Percentiles rank a stretch among this genome's conserved stretches.
These are phyloP conservation scores for Lagopus muta DNA, from an alignment of 2,113 vertebrate genomes.

Conservation along the genomic window DNA sequence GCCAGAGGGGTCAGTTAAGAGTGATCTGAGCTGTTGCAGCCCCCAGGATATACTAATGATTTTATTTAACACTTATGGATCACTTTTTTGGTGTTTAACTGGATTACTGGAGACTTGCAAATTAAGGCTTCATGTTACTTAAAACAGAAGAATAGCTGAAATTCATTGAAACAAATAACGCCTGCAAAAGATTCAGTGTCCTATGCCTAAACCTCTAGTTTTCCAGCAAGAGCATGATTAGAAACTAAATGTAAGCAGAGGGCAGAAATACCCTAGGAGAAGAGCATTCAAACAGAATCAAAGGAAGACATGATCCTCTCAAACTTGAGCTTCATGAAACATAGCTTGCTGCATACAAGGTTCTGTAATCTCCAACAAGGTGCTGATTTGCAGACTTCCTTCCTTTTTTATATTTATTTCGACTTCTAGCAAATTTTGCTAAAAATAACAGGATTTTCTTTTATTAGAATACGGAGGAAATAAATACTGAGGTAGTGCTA, in stretches of 20 bases:
- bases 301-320: not conserved
- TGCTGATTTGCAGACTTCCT: accelerated
- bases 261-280: not conserved
- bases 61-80: conserved; percentile 13
- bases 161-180: not conserved
- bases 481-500: not conserved
- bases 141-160: conserved; percentile 7
- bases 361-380: not conserved
- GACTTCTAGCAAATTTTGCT: not conserved
- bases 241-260: not conserved
- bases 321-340: not conserved
- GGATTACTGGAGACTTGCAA: conserved; percentile 1
- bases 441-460: not conserved
- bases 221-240: not conserved
- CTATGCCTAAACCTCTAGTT: not conserved
- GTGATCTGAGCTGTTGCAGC: not conserved
- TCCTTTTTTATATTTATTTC: not conserved
- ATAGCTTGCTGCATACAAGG: not conserved
- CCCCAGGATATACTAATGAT: not conserved
- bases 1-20: not conserved
- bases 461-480: not conserved
- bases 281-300: not conserved
- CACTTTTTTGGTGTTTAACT: conserved; percentile 1
- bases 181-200: not conserved
- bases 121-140: conserved; percentile 16